Evolutionary conservation across 1,140 invertebrate species (phyloP).

Genomic region (Trachelipus rathkii): DNA sequence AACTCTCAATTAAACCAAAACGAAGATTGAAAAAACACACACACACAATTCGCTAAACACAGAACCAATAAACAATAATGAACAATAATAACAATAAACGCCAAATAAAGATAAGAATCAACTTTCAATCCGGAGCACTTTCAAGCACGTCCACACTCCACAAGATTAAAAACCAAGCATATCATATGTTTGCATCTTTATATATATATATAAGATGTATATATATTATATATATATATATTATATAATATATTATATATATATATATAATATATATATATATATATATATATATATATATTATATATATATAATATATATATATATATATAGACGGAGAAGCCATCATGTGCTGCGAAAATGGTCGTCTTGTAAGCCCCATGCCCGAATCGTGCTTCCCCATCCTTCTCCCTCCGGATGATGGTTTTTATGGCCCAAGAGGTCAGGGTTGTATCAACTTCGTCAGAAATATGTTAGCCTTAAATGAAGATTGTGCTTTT

Average conservation of each 20-base stretch:
- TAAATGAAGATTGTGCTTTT: constrained; percentile 61
- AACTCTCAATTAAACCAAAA: too few species aligned
- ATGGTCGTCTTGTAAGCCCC: constrained; percentile 42
- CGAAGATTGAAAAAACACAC: too few species aligned
- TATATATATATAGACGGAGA: background rate
- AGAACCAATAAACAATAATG: too few species aligned
- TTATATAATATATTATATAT: too few species aligned
- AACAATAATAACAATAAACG: too few species aligned
- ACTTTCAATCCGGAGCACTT: too few species aligned
- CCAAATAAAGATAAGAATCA: too few species aligned
- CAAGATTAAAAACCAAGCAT: too few species aligned
- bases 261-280: background rate
- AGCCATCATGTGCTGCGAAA: constrained; percentile 37
- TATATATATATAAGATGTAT: background rate
- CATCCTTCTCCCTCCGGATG: background rate
- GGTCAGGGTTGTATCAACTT: constrained; percentile 61
- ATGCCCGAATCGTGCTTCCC: constrained; percentile 26
- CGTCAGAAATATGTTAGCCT: constrained; percentile 61
- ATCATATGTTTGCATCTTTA: too few species aligned
- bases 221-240: background rate
- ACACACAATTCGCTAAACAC: too few species aligned
- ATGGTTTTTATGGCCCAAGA: constrained; percentile 43
- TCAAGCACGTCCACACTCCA: too few species aligned
- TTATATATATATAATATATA: constrained; percentile 23
- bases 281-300: background rate